Conservation (phyloP, 2,888 invertebrate genomes). For the Luperina nickerlii region DNA sequence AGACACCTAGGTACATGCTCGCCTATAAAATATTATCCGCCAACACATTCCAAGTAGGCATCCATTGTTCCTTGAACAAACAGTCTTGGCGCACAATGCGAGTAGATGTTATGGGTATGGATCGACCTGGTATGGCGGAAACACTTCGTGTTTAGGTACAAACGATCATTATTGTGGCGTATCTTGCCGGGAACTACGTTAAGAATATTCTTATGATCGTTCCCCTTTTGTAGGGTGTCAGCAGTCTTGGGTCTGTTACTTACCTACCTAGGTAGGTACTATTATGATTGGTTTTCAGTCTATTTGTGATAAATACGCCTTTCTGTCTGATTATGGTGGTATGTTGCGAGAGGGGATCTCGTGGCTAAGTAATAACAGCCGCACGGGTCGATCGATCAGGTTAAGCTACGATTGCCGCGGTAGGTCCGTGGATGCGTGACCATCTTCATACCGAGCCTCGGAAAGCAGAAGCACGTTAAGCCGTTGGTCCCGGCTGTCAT, state of each 20-base stretch:
- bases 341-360: too few relatives aligned
- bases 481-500: too few relatives aligned
- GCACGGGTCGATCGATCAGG: too few relatives aligned
- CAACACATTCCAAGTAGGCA: constrained; percentile 35
- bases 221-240: background rate
- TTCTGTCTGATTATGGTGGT: background rate
- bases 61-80: constrained; percentile 49
- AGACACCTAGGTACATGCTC: background rate
- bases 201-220: constrained; percentile 5
- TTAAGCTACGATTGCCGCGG: too few relatives aligned
- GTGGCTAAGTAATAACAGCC: too few relatives aligned
- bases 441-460: too few relatives aligned
- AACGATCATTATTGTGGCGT: constrained; percentile 22
- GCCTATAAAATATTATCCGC: constrained; percentile 48
- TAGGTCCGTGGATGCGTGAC: too few relatives aligned
- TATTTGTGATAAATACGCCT: background rate
- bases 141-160: constrained; percentile 8
- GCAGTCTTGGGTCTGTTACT: too few relatives aligned
- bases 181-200: background rate
- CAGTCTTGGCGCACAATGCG: constrained; percentile 38
- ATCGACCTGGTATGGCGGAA: constrained; percentile 19
- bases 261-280: background rate
- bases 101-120: constrained; percentile 10
- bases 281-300: background rate
- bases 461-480: too few relatives aligned